Evolutionary conservation across 2,797 vertebrate genomes (phyloP).

Genomic region (Melanotaenia parkinsoni): DNA sequence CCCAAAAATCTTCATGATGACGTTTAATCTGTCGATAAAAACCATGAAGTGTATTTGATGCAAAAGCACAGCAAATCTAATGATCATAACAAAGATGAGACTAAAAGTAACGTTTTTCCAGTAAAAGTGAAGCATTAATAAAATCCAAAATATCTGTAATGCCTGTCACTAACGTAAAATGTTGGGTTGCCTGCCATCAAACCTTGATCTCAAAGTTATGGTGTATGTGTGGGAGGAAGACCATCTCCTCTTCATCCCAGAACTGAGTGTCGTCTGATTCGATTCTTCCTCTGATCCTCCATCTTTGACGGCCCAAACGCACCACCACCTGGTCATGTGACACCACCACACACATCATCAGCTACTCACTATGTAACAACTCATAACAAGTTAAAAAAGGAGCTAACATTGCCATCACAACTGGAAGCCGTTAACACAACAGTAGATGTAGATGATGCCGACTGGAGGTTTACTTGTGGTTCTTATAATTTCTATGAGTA

Average conservation of each 20-base stretch:
- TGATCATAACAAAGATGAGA: no score
- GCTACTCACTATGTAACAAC: not conserved
- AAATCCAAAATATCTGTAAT: not conserved
- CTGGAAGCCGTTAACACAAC: not conserved
- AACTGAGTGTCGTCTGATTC: slow-evolving; percentile 91
- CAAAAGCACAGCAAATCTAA: no score
- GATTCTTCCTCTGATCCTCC: slow-evolving; percentile 92
- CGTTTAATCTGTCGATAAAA: no score
- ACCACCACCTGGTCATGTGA: slow-evolving; percentile 87
- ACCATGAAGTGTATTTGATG: no score
- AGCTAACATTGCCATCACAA: not conserved
- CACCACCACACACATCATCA: slow-evolving; percentile 4
- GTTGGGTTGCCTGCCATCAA: not conserved
- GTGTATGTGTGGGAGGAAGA: slow-evolving; percentile 91
- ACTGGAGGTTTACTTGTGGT: no score
- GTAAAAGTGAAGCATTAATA: not conserved
- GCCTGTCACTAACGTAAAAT: not conserved
- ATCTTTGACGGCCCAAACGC: slow-evolving; percentile 91
- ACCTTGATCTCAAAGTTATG: slow-evolving; percentile 98
- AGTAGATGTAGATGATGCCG: no score
- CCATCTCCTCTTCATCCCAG: slow-evolving; percentile 94
- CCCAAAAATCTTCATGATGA: no score
- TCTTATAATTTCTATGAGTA: no score
- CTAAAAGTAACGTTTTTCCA: no score
- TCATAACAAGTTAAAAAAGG: not conserved